phyloP scores from a whole-genome alignment of 2,113 vertebrate species.

The Nycticebus coucang region DNA sequence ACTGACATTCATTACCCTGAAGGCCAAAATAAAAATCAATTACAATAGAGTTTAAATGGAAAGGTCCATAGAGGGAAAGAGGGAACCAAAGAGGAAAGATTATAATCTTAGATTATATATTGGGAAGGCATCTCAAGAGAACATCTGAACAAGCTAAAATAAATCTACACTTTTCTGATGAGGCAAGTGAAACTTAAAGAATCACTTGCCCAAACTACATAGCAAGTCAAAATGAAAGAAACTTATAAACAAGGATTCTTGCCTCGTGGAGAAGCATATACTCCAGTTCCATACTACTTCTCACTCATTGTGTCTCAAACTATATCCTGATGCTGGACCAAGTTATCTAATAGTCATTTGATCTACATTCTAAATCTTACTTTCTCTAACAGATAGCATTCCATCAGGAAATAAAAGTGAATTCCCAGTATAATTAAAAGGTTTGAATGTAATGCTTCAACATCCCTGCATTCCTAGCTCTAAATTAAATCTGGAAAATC shows the following conservation, averaged over 20 bases:
- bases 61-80: conserved; percentile 20
- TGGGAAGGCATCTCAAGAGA: conserved; percentile 45
- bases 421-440: conserved; percentile 23
- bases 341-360: neutral
- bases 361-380: conserved; percentile 5
- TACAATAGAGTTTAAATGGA: conserved; percentile 55
- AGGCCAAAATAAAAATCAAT: conserved; percentile 58
- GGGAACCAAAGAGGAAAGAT: conserved; percentile 42
- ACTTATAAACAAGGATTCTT: neutral
- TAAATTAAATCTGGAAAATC: conserved; percentile 33
- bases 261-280: neutral
- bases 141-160: conserved; percentile 8
- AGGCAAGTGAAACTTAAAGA: conserved; percentile 36
- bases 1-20: conserved; percentile 41
- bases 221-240: conserved; percentile 23
- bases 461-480: neutral
- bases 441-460: neutral
- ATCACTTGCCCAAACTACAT: neutral
- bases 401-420: conserved; percentile 40
- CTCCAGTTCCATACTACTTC: neutral
- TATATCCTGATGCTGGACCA: neutral
- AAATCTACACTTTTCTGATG: conserved; percentile 9
- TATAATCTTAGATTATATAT: conserved; percentile 49
- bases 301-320: neutral
- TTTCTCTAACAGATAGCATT: neutral